Percentiles rank a stretch among this genome's conserved stretches.
Evolutionary conservation across 2,113 vertebrate genomes (phyloP).

Genomic region (Ovis canadensis): DNA sequence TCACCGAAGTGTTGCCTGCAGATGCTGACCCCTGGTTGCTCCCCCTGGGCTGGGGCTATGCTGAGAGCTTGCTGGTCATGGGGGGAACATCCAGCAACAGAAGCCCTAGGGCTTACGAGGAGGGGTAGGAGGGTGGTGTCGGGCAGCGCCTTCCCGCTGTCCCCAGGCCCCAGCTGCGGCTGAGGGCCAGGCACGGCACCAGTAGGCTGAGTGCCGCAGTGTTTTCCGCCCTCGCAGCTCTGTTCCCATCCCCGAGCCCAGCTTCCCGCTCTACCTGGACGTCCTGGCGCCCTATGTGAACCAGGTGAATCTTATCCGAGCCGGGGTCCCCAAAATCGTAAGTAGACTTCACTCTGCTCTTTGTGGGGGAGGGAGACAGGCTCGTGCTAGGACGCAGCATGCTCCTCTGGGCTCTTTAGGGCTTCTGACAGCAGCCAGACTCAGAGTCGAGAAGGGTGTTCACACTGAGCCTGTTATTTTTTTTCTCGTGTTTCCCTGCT

Average conservation of each 20-base stretch:
- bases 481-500: background rate
- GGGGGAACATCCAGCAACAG: fast-evolving
- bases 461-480: fast-evolving
- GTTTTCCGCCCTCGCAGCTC: constrained; percentile 33
- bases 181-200: fast-evolving
- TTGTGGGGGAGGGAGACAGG: background rate
- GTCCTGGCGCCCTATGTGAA: constrained; percentile 74
- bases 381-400: fast-evolving
- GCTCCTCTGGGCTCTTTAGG: background rate
- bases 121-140: fast-evolving
- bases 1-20: too few species aligned
- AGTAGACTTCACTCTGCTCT: constrained; percentile 43
- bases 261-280: constrained; percentile 74
- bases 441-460: background rate
- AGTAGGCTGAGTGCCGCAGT: fast-evolving
- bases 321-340: constrained; percentile 76
- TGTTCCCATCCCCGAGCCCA: background rate
- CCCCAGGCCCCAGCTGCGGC: fast-evolving
- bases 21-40: background rate
- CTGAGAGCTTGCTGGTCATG: fast-evolving
- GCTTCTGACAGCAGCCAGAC: fast-evolving
- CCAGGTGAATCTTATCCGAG: constrained; percentile 83
- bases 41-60: background rate
- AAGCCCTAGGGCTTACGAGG: fast-evolving
- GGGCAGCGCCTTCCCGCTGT: fast-evolving